Conservation (phyloP, 1,140 invertebrate genomes). For the Lithobius niger region DNA sequence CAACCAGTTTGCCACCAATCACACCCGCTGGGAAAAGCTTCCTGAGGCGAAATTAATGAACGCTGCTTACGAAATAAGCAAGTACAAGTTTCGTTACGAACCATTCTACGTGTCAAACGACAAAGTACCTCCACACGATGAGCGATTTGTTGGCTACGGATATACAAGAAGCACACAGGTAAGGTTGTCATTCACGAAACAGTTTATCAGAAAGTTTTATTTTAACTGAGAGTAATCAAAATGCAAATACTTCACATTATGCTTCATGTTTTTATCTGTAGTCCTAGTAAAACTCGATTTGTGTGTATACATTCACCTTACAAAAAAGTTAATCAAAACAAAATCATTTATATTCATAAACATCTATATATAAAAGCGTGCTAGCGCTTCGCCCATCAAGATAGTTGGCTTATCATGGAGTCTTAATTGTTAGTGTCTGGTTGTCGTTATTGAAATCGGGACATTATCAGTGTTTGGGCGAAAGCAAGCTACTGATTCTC, state of each 20-base stretch:
- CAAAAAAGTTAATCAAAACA: too few relatives aligned
- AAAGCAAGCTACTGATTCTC: too few relatives aligned
- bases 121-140: slow-evolving; percentile 69
- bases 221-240: too few relatives aligned
- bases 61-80: slow-evolving; percentile 66
- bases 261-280: not conserved
- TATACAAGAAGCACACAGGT: slow-evolving; percentile 91
- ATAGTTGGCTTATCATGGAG: too few relatives aligned
- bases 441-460: too few relatives aligned
- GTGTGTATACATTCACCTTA: too few relatives aligned
- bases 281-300: not conserved
- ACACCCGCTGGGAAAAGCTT: slow-evolving; percentile 51
- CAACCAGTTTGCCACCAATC: slow-evolving; percentile 84
- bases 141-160: slow-evolving; percentile 85
- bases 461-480: too few relatives aligned
- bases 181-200: slow-evolving; percentile 16
- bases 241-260: not conserved
- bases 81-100: slow-evolving; percentile 75
- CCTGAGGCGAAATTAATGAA: slow-evolving; percentile 40
- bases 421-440: too few relatives aligned
- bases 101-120: slow-evolving; percentile 83
- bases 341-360: too few relatives aligned
- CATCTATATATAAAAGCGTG: too few relatives aligned
- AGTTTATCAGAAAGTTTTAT: too few relatives aligned
- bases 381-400: too few relatives aligned